phyloP scores from a whole-genome alignment of 1,140 invertebrate species.

The Tetragonula clypearis region DNA sequence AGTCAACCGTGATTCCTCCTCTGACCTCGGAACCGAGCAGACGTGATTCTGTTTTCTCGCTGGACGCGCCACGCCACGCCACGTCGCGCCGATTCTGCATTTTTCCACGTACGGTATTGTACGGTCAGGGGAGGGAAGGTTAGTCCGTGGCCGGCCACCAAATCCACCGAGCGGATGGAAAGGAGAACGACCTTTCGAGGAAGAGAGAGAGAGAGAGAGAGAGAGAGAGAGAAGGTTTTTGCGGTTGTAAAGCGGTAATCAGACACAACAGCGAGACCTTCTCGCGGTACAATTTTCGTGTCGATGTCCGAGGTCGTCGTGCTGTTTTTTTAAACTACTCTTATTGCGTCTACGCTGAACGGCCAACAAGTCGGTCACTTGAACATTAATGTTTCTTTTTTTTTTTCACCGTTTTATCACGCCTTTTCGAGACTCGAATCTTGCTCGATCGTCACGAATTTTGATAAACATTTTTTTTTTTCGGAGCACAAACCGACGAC shows the following conservation, averaged over 20 bases:
- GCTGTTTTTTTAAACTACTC: conserved; percentile 44
- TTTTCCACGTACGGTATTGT: conserved; percentile 55
- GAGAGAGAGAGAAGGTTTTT: conserved; percentile 9
- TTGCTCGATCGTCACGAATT: neutral
- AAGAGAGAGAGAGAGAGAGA: conserved; percentile 7
- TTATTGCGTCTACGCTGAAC: conserved; percentile 60
- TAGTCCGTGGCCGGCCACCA: neutral
- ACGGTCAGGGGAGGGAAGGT: neutral
- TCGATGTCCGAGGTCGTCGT: conserved; percentile 51
- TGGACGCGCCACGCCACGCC: neutral
- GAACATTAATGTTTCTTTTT: neutral
- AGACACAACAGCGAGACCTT: conserved; percentile 55
- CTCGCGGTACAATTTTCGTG: conserved; percentile 38
- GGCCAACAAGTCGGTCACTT: neutral
- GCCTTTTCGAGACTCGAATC: neutral
- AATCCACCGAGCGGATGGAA: conserved; percentile 43
- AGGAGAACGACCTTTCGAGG: conserved; percentile 27
- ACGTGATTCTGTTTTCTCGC: conserved; percentile 60
- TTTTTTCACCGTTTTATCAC: neutral
- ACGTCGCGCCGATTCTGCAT: conserved; percentile 31
- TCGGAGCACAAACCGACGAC: no score
- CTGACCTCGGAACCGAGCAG: conserved; percentile 40
- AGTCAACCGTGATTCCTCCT: conserved; percentile 47
- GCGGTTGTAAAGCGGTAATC: conserved; percentile 60
- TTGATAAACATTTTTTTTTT: no score